phyloP scores from a whole-genome alignment of 64 coral and sea anemone species.

The Porites australiensis region DNA sequence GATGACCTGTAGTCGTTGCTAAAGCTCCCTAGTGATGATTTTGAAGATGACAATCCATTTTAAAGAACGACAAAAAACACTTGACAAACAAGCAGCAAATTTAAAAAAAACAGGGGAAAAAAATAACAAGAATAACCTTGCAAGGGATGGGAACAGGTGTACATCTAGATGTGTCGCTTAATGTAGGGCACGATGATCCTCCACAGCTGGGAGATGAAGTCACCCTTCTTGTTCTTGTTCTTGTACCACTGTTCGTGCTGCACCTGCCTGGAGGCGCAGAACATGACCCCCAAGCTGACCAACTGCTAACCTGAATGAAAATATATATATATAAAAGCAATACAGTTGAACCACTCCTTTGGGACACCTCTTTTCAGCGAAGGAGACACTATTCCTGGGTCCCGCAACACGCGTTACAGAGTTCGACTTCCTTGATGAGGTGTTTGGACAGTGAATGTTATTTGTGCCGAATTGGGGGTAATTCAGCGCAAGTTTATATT shows the following conservation, averaged over 20 bases:
- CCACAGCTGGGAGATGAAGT: slow-evolving; percentile 65
- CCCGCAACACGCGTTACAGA: too few species aligned
- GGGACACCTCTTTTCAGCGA: too few species aligned
- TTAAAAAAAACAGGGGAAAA: neutral
- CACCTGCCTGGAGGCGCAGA: slow-evolving; percentile 67
- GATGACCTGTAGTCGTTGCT: too few species aligned
- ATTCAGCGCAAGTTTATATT: too few species aligned
- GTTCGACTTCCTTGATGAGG: too few species aligned
- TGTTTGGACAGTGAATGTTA: too few species aligned
- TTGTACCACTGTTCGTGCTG: slow-evolving; percentile 77
- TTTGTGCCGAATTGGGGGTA: too few species aligned
- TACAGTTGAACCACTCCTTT: too few species aligned
- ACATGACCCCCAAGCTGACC: slow-evolving; percentile 81
- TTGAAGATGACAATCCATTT: too few species aligned
- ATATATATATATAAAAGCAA: neutral
- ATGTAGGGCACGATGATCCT: slow-evolving; percentile 52
- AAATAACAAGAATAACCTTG: slow-evolving; percentile 20
- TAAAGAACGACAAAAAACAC: too few species aligned
- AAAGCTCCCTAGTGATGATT: too few species aligned
- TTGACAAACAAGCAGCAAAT: neutral
- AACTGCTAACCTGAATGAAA: slow-evolving; percentile 40
- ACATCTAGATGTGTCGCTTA: slow-evolving; percentile 27
- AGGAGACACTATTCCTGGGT: too few species aligned
- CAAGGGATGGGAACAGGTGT: slow-evolving; percentile 88
- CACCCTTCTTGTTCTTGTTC: slow-evolving; percentile 63